A percentile compares a stretch with the other conserved stretches of the same genome.
These are phyloP conservation scores for Ictidomys tridecemlineatus DNA, from an alignment of 2,113 vertebrate genomes.

Conservation along the genomic window DNA sequence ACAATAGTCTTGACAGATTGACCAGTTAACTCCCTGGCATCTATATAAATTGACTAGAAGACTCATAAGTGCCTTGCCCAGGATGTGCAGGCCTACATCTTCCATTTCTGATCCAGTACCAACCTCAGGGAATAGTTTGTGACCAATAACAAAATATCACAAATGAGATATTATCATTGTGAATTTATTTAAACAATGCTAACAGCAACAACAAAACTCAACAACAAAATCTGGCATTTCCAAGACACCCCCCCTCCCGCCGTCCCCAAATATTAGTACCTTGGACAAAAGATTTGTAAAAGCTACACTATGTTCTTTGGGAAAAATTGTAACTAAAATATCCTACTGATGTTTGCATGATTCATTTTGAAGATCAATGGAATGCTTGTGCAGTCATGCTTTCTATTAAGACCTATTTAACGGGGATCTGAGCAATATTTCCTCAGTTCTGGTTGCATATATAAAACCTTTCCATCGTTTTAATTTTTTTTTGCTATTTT, in stretches of 20 bases:
- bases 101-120: neutral
- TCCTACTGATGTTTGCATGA: neutral
- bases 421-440: neutral
- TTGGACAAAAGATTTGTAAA: neutral
- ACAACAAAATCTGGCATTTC: neutral
- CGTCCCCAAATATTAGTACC: neutral
- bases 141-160: neutral
- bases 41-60: neutral
- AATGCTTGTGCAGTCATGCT: neutral
- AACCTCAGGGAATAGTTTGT: neutral
- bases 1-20: neutral
- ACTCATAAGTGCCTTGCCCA: neutral
- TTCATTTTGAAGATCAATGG: conserved; percentile 17
- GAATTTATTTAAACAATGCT: neutral
- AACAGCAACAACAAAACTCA: neutral
- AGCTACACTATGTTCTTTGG: neutral
- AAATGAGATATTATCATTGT: neutral
- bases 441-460: neutral
- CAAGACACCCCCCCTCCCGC: neutral
- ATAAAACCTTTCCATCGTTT: conserved; percentile 22
- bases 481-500: conserved; percentile 29
- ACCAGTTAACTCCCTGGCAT: neutral
- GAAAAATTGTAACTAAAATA: neutral
- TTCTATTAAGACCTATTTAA: conserved; percentile 1
- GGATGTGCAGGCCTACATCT: neutral